These are phyloP conservation scores for Nannospalax galili DNA, from an alignment of 2,113 vertebrate species.

Conservation along the genomic window DNA sequence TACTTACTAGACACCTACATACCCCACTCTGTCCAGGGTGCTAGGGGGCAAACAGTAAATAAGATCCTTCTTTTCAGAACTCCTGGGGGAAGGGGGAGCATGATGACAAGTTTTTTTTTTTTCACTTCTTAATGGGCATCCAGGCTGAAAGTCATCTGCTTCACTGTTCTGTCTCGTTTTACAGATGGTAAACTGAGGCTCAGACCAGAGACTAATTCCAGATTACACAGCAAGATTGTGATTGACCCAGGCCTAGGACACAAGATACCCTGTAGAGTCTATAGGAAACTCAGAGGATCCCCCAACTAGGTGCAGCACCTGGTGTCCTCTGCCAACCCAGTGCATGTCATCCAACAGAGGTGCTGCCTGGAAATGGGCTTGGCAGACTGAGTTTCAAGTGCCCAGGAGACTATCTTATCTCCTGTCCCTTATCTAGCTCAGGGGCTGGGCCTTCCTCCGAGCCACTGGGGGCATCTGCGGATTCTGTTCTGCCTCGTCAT, in stretches of 20 bases:
- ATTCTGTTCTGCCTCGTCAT: conserved; percentile 82
- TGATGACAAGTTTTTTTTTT: not conserved
- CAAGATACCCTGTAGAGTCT: not conserved
- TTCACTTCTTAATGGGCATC: conserved; percentile 6
- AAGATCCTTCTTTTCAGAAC: conserved; percentile 4
- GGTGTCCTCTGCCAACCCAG: not conserved
- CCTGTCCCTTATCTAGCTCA: conserved; percentile 58
- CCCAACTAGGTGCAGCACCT: not conserved
- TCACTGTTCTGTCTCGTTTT: conserved; percentile 4
- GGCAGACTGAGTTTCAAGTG: conserved; percentile 46
- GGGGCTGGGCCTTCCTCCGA: conserved; percentile 76
- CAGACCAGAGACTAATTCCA: not conserved
- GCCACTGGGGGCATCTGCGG: conserved; percentile 78
- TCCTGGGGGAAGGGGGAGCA: not conserved
- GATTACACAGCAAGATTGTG: not conserved
- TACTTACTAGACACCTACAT: not conserved
- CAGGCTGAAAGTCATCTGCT: not conserved
- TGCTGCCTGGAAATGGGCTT: conserved; percentile 47
- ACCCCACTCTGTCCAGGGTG: conserved; percentile 45
- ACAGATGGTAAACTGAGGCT: conserved; percentile 31
- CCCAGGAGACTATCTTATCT: conserved; percentile 65
- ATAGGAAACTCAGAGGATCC: not conserved
- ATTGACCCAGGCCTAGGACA: not conserved
- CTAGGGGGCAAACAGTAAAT: not conserved
- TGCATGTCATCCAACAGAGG: not conserved